A percentile compares a stretch with the other conserved stretches of the same genome.
These are phyloP conservation scores for Tupaia chinensis DNA, from an alignment of 2,113 vertebrate genomes.

Conservation along the genomic window DNA sequence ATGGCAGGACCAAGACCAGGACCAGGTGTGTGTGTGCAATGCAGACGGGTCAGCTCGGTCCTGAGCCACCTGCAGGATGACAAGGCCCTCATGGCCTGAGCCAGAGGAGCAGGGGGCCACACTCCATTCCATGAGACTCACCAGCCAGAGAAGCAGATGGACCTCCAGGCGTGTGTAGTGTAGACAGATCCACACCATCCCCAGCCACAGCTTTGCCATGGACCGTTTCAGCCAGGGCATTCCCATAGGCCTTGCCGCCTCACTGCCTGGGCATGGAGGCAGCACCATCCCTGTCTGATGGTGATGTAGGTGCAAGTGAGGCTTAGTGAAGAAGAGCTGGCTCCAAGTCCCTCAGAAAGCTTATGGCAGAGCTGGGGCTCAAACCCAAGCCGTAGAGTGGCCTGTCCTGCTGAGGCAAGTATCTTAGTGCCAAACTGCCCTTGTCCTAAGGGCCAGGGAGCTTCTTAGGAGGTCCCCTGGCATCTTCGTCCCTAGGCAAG, in stretches of 20 bases:
- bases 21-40: background rate
- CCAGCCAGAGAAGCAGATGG: background rate
- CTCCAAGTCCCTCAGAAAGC: no score
- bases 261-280: background rate
- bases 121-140: accelerated
- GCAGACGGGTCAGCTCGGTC: no score
- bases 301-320: background rate
- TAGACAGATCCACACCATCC: accelerated
- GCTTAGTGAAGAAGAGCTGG: background rate
- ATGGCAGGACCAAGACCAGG: background rate
- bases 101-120: background rate
- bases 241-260: accelerated
- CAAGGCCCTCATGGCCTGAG: background rate
- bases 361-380: background rate
- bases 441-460: background rate
- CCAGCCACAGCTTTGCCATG: accelerated
- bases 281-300: background rate
- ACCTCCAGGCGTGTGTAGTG: no score
- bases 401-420: background rate
- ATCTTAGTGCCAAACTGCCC: background rate
- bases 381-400: background rate
- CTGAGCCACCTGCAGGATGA: background rate
- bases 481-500: accelerated
- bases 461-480: background rate
- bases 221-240: background rate